These are phyloP conservation scores for Ptychobarbus kaznakovi DNA, from an alignment of 2,797 vertebrate genomes.

Conservation along the genomic window DNA sequence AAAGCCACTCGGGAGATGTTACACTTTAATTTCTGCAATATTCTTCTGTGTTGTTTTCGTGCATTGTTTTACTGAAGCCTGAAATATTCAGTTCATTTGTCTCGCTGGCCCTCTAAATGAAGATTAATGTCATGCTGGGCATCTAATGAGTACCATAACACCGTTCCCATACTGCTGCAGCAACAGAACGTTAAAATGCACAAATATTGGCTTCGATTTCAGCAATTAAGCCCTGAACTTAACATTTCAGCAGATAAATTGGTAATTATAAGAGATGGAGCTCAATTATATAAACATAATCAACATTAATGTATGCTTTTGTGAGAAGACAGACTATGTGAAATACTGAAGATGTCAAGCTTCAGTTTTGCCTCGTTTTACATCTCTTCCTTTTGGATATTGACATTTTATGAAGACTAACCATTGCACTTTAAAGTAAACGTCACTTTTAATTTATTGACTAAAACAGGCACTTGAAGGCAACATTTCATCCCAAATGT, in stretches of 20 bases:
- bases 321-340: background rate
- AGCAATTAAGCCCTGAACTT: constrained; percentile 36
- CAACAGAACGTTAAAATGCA: constrained; percentile 25
- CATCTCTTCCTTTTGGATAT: background rate
- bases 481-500: background rate
- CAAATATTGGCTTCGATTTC: constrained; percentile 40
- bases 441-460: background rate
- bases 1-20: constrained; percentile 39
- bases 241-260: constrained; percentile 27
- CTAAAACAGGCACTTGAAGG: background rate
- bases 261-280: constrained; percentile 19
- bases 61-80: constrained; percentile 40
- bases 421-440: constrained; percentile 18
- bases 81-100: constrained; percentile 53
- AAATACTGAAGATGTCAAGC: background rate
- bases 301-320: constrained; percentile 17
- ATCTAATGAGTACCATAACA: constrained; percentile 28
- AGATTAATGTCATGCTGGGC: constrained; percentile 72
- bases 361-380: background rate
- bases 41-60: constrained; percentile 40
- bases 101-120: constrained; percentile 76
- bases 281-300: constrained; percentile 11
- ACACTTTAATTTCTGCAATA: constrained; percentile 35
- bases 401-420: constrained; percentile 16
- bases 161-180: background rate